Base-by-base conservation (phyloP, 2,888 invertebrate species). In the Conistra vaccinii region DNA sequence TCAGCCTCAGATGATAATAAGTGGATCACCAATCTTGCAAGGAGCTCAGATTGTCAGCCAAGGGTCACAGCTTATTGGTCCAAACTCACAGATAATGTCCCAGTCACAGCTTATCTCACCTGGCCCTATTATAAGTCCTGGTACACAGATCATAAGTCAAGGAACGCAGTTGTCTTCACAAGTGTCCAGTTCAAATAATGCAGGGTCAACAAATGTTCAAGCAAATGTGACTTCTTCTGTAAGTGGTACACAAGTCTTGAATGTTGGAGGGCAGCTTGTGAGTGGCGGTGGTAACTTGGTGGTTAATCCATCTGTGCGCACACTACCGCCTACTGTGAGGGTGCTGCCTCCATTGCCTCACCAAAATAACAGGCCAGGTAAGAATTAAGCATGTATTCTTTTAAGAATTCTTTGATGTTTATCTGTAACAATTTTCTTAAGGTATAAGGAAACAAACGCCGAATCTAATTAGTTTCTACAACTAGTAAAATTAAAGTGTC, bases 61-160 rank as follows among this genome's bases (percentile, higher is more conserved):
- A 88, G 94, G 95, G 3, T 92, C 94, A 12, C 96, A 96, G 86
- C 86, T 95, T 23, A 90, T 95, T 65, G 92, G 94, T n/a, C 95
- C 94, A 70, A 92, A 91, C 63, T 89, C 95, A 23, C 95, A 96
- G 87, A 95, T 96, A 55, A 93, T 96, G 84, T 91, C 95, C 39
- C 94, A 94, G 79, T 91, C 96, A 17, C 96, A 96, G 83, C 84
- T 96, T 69, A 92, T 96, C 55, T 91, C 91, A 69, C 90, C 95
- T 78, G 94, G 94, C 3, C 94, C 94, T 81, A 89, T 95, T 26
- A 83, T 95, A 68, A 94, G 94, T 82, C 95, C 95, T 12, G 95
- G 92, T 39, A 96, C 96, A 39, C 96, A 96, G 84, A 96, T 96
- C 23, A 96, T 96, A 80, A 96, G 96, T 81, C 96, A 96, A 90